Evolutionary conservation across 2,113 vertebrate species (phyloP).

Genomic region (Synodontis membranacea): DNA sequence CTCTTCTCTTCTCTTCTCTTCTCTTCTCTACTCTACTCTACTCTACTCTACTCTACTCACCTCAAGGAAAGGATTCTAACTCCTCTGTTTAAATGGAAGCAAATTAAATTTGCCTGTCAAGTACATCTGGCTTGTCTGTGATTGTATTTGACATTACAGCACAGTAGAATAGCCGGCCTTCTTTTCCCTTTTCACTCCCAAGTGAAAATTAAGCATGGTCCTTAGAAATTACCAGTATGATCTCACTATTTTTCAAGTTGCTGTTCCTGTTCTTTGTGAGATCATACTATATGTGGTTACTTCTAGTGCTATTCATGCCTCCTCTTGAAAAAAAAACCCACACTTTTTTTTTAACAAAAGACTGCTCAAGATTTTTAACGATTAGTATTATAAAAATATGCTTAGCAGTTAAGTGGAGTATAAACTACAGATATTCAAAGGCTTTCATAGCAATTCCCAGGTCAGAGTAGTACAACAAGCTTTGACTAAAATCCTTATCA

Average conservation of each 20-base stretch:
- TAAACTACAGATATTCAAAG: background rate
- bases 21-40: background rate
- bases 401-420: background rate
- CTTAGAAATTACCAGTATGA: constrained; percentile 4
- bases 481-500: constrained; percentile 19
- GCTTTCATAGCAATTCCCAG: background rate
- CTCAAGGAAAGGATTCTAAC: constrained; percentile 53
- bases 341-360: constrained; percentile 5
- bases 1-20: background rate
- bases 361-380: background rate
- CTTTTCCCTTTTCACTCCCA: background rate
- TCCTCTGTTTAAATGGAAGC: constrained; percentile 68
- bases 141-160: constrained; percentile 60
- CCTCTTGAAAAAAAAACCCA: background rate
- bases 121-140: constrained; percentile 59
- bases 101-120: constrained; percentile 68
- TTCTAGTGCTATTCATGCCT: background rate
- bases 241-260: constrained; percentile 11
- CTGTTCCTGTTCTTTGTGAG: background rate
- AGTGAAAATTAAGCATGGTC: background rate
- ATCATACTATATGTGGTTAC: background rate
- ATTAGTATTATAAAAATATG: constrained; percentile 17
- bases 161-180: constrained; percentile 35
- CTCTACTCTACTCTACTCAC: too few species aligned
- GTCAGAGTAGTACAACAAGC: background rate